These are phyloP conservation scores for Drosophila cracens DNA, from an alignment of 2,888 invertebrate species.

Conservation along the genomic window DNA sequence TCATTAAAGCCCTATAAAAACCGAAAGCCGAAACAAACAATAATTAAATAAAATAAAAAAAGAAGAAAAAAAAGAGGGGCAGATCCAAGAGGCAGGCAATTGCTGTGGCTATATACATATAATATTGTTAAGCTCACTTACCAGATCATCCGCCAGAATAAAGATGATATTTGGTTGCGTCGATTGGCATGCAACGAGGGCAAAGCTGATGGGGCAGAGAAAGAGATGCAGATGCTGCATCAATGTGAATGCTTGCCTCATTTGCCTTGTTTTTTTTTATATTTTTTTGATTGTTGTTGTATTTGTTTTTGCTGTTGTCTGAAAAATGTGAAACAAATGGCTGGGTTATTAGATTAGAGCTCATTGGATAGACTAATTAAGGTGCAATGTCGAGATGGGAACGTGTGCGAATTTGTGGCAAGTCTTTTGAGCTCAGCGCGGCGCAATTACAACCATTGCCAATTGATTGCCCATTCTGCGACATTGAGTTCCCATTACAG, in stretches of 20 bases:
- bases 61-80: slow-evolving; percentile 8
- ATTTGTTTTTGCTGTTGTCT: slow-evolving; percentile 2
- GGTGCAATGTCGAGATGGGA: slow-evolving; percentile 46
- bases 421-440: slow-evolving; percentile 8
- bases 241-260: slow-evolving; percentile 36
- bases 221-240: slow-evolving; percentile 18
- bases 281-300: background rate
- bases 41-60: background rate
- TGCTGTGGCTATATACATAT: background rate
- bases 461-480: slow-evolving; percentile 46
- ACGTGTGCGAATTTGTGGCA: slow-evolving; percentile 13
- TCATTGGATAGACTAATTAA: slow-evolving; percentile 62
- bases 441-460: slow-evolving; percentile 30
- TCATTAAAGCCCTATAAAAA: slow-evolving; percentile 94
- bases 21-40: background rate
- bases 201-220: slow-evolving; percentile 28
- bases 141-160: slow-evolving; percentile 95
- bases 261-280: slow-evolving; percentile 47
- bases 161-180: slow-evolving; percentile 90
- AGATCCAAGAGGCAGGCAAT: slow-evolving; percentile 11
- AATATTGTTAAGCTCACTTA: slow-evolving; percentile 84
- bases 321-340: slow-evolving; percentile 23
- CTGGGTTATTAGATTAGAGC: slow-evolving; percentile 27
- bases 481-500: slow-evolving; percentile 64
- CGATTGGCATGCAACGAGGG: slow-evolving; percentile 32